A percentile compares a stretch with the other conserved stretches of the same genome.
Conservation (phyloP, 2,888 invertebrate genomes). For the Hymenopus coronatus region DNA sequence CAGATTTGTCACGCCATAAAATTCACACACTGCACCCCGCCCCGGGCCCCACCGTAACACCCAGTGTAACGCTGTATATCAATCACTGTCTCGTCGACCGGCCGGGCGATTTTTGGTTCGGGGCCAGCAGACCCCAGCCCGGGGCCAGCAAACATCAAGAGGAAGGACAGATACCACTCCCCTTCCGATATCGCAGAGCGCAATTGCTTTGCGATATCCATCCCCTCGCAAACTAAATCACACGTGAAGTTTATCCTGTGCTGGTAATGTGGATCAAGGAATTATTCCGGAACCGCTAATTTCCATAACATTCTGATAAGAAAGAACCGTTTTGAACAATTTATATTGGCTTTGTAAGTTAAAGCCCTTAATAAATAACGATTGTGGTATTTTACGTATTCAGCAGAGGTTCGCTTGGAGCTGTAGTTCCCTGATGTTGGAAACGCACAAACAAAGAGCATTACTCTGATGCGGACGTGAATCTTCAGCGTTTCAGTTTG, state of each 20-base stretch:
- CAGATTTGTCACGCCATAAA: slow-evolving; percentile 32
- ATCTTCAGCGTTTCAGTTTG: too few relatives aligned
- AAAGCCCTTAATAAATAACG: neutral
- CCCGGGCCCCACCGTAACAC: neutral
- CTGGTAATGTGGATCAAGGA: neutral
- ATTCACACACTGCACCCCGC: slow-evolving; percentile 22
- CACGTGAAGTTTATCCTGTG: neutral
- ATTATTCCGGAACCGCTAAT: neutral
- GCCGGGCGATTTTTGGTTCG: slow-evolving; percentile 1
- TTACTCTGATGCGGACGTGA: too few relatives aligned
- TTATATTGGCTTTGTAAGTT: neutral
- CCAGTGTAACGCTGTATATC: neutral
- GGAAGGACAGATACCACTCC: neutral
- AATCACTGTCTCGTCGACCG: slow-evolving; percentile 8
- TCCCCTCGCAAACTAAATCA: neutral
- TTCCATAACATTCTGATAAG: neutral
- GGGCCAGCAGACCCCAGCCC: neutral
- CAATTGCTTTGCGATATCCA: neutral
- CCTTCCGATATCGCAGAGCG: neutral
- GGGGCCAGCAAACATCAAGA: neutral
- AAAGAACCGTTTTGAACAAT: neutral
- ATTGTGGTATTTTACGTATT: too few relatives aligned
- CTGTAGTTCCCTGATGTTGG: too few relatives aligned
- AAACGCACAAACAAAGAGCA: too few relatives aligned
- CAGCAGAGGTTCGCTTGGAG: too few relatives aligned